Conservation (phyloP, 2,113 vertebrate genomes). For the Halcyon senegalensis region DNA sequence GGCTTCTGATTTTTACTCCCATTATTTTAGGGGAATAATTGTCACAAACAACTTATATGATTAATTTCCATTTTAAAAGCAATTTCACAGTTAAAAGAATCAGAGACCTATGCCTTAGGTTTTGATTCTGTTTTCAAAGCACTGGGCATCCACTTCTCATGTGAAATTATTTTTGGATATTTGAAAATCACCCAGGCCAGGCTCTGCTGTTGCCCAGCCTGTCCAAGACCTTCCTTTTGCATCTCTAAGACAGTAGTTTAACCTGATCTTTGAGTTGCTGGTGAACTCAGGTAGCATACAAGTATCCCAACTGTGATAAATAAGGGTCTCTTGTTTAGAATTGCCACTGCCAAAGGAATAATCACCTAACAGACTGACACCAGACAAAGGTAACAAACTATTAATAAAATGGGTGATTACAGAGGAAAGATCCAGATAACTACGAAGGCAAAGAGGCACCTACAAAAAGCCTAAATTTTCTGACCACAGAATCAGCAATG, state of each 20-base stretch:
- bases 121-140: neutral
- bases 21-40: neutral
- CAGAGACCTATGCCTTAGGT: neutral
- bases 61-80: neutral
- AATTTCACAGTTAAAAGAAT: neutral
- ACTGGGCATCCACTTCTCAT: neutral
- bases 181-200: neutral
- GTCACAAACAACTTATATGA: neutral
- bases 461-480: neutral
- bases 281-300: accelerated
- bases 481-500: neutral
- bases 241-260: neutral
- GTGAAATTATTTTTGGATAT: neutral
- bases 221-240: neutral
- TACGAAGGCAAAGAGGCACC: neutral
- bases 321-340: neutral
- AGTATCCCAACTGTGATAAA: neutral
- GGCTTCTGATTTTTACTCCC: neutral
- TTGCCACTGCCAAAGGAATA: neutral
- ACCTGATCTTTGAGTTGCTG: neutral
- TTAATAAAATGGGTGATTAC: neutral
- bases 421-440: neutral
- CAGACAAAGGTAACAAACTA: neutral
- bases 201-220: neutral
- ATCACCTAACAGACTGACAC: neutral